Conservation (phyloP, 1,140 invertebrate species). For the Drosophila rhopaloa region DNA sequence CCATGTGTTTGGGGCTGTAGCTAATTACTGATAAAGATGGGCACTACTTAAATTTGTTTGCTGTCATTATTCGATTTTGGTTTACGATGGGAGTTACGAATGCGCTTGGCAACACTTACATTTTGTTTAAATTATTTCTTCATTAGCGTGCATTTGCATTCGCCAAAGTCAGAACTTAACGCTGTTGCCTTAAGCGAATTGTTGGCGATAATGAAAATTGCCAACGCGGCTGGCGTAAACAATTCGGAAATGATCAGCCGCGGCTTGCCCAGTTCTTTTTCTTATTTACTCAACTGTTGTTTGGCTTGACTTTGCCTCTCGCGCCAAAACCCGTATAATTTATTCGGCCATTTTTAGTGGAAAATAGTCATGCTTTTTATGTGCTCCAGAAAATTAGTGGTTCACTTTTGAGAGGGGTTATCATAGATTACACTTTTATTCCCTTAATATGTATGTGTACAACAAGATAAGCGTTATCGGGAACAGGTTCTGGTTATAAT, state of each 20-base stretch:
- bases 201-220: constrained; percentile 47
- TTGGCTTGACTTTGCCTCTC: constrained; percentile 12
- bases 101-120: neutral
- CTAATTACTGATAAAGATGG: constrained; percentile 38
- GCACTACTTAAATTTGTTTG: constrained; percentile 6
- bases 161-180: constrained; percentile 14
- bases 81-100: neutral
- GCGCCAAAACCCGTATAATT: constrained; percentile 19
- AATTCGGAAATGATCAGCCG: constrained; percentile 11
- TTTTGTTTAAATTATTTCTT: constrained; percentile 8
- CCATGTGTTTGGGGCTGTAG: constrained; percentile 33
- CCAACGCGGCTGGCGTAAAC: constrained; percentile 33
- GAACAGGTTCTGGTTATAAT: constrained; percentile 24
- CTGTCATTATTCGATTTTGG: constrained; percentile 11
- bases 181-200: constrained; percentile 2
- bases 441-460: neutral
- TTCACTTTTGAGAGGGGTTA: neutral
- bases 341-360: constrained; percentile 6
- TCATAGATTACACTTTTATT: constrained; percentile 7
- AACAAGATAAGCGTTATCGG: constrained; percentile 39
- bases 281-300: constrained; percentile 38
- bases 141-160: constrained; percentile 40
- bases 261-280: neutral
- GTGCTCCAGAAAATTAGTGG: neutral
- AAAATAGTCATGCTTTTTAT: constrained; percentile 2